Percentiles rank a stretch among this genome's conserved stretches.
Conservation (phyloP, 2,113 vertebrate species). For the Notarius lentiginosus region DNA sequence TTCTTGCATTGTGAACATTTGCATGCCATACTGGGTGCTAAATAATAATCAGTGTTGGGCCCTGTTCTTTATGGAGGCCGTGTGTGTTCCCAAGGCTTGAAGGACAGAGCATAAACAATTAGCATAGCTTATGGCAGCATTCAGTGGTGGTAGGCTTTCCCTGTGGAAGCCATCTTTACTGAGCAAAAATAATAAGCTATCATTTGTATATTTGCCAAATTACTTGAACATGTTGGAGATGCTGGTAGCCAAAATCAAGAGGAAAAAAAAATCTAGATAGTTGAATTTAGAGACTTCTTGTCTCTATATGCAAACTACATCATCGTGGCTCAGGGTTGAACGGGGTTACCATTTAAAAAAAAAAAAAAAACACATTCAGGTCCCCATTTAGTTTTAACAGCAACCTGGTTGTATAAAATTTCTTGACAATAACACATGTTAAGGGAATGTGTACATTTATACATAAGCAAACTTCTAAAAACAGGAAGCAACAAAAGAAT, state of each 20-base stretch:
- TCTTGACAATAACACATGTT: slow-evolving; percentile 57
- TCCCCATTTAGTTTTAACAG: slow-evolving; percentile 58
- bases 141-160: slow-evolving; percentile 58
- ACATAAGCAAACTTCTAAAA: slow-evolving; percentile 20
- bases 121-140: slow-evolving; percentile 54
- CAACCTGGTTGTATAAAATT: slow-evolving; percentile 61
- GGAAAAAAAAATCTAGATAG: slow-evolving; percentile 32
- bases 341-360: slow-evolving; percentile 41
- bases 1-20: slow-evolving; percentile 71
- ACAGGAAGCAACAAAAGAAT: slow-evolving; percentile 22
- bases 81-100: slow-evolving; percentile 41
- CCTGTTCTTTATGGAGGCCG: slow-evolving; percentile 57
- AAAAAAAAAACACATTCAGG: slow-evolving; percentile 28
- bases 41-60: slow-evolving; percentile 77
- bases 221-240: slow-evolving; percentile 80
- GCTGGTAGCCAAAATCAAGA: slow-evolving; percentile 77
- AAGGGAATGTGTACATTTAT: slow-evolving; percentile 35
- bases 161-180: slow-evolving; percentile 74
- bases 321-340: slow-evolving; percentile 70
- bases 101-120: slow-evolving; percentile 59
- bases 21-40: slow-evolving; percentile 76
- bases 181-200: slow-evolving; percentile 79
- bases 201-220: slow-evolving; percentile 82
- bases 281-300: slow-evolving; percentile 58
- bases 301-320: slow-evolving; percentile 69